phyloP scores from a whole-genome alignment of 2,797 vertebrate genomes.

The Pangasius sanitwongsei region DNA sequence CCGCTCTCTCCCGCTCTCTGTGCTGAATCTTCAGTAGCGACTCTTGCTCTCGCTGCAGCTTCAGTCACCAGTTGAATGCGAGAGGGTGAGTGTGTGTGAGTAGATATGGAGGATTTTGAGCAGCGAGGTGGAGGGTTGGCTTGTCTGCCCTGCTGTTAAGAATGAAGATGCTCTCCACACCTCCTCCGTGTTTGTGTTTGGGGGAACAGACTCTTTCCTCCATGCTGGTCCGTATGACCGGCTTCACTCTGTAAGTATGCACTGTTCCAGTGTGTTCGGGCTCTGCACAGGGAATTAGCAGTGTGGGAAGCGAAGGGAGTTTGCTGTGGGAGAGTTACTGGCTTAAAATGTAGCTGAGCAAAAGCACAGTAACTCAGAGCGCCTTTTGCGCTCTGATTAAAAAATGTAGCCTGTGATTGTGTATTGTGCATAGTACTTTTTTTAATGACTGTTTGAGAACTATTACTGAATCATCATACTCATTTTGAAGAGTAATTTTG shows the following conservation, averaged over 20 bases:
- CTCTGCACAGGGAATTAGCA: slow-evolving; percentile 11
- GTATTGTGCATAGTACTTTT: not conserved
- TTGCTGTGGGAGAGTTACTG: slow-evolving; percentile 18
- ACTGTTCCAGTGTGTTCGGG: not conserved
- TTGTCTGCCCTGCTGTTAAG: slow-evolving; percentile 24
- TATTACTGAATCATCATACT: not conserved
- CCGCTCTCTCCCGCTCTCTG: slow-evolving; percentile 3
- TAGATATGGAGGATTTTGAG: slow-evolving; percentile 37
- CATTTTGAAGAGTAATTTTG: not conserved
- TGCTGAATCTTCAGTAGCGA: slow-evolving; percentile 26
- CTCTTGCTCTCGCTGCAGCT: slow-evolving; percentile 29
- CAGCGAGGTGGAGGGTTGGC: slow-evolving; percentile 2
- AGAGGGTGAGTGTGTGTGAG: slow-evolving; percentile 28
- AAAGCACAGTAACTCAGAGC: not conserved
- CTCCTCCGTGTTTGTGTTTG: slow-evolving; percentile 9
- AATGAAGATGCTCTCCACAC: slow-evolving; percentile 13
- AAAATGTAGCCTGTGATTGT: not conserved
- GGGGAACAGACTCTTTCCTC: slow-evolving; percentile 17
- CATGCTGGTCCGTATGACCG: slow-evolving; percentile 17
- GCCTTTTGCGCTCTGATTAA: not conserved
- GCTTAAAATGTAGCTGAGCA: slow-evolving; percentile 3
- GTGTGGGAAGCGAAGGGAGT: slow-evolving; percentile 25
- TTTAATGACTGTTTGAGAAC: not conserved
- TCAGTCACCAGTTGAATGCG: slow-evolving; percentile 58
- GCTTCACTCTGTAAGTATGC: slow-evolving; percentile 46